A percentile compares a stretch with the other conserved stretches of the same genome.
phyloP scores from a whole-genome alignment of 2,888 invertebrate genomes.

The Drosophila kambysellisi region DNA sequence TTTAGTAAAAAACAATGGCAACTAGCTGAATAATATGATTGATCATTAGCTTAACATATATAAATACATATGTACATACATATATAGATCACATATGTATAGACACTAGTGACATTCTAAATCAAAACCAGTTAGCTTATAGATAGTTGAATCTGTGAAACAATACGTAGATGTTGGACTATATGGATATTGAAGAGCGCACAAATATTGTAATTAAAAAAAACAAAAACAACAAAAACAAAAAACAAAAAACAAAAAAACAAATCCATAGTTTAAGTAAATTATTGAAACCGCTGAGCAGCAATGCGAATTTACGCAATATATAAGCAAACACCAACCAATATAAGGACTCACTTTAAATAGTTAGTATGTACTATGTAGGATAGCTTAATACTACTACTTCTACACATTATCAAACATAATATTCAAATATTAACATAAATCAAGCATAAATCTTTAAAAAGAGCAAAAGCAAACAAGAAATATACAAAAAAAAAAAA shows the following conservation, averaged over 20 bases:
- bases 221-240: slow-evolving; percentile 8
- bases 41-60: slow-evolving; percentile 18
- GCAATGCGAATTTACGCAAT: slow-evolving; percentile 56
- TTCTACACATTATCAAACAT: slow-evolving; percentile 16
- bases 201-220: slow-evolving; percentile 66
- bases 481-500: neutral
- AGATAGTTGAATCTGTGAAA: slow-evolving; percentile 56
- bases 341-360: slow-evolving; percentile 25
- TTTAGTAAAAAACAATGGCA: slow-evolving; percentile 17
- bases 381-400: slow-evolving; percentile 37
- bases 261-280: slow-evolving; percentile 66
- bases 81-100: slow-evolving; percentile 9
- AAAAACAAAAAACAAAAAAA: slow-evolving; percentile 22
- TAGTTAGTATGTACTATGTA: slow-evolving; percentile 30
- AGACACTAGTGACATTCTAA: slow-evolving; percentile 21
- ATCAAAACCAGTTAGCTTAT: slow-evolving; percentile 52
- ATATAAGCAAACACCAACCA: slow-evolving; percentile 27
- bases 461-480: slow-evolving; percentile 2
- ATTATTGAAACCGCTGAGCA: slow-evolving; percentile 49
- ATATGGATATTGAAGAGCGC: slow-evolving; percentile 63
- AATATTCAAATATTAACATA: slow-evolving; percentile 20
- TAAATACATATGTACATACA: slow-evolving; percentile 7
- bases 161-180: slow-evolving; percentile 41
- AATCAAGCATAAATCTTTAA: slow-evolving; percentile 14
- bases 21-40: slow-evolving; percentile 14